Base-by-base conservation (phyloP, 2,888 invertebrate species). In the Neoscelio sp. region DNA sequence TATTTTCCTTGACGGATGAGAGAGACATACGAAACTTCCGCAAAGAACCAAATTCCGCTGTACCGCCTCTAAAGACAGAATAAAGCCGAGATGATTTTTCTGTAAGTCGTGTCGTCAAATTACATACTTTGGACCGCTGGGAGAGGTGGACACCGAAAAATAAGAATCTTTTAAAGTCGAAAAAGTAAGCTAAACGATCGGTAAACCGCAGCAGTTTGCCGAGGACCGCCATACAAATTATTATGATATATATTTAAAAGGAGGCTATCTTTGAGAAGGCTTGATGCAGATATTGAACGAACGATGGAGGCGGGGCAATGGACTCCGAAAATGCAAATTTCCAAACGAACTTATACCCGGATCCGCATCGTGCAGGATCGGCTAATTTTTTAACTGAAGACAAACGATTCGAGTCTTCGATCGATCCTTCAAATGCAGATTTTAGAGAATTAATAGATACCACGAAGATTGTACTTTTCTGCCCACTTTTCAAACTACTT, bases 21-120 rank as follows among this genome's bases (percentile, higher is more conserved):
- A 40, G 46, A 44, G 87, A 86, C 86, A 87, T 84, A 85, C 84
- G 87, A 87, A 84, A 87, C 87, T 87, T 87, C 87, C 87, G 86
- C 75, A 83, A 62, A 78, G 67, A 80, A 65, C 80, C 52, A 80
- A 85, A 85, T 82, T 85, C 77, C 78, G 78, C 71, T 78, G 13
- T 23, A 12, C 58, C 50, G 40, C 46, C 35, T 44, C 23, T 17
- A n/a, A 54, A 26, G 46, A 33, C 35, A 23, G 65, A 58, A 65
- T 65, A 74, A 58, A 58, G 54, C 46, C 10, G 40, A 20, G 73
- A 58, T 65, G 65, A 74, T 65, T 74, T 65, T 65, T 74, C 33
- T 56, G 40, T 56, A 73, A 65, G 56, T 46, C 46, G 56, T 15
- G 56, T 56, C 56, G 48, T 73, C 73, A 56, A 48, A 74, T 74